Conservation (phyloP, 2,113 vertebrate genomes). For the Cryptoleucopteryx plumbea region DNA sequence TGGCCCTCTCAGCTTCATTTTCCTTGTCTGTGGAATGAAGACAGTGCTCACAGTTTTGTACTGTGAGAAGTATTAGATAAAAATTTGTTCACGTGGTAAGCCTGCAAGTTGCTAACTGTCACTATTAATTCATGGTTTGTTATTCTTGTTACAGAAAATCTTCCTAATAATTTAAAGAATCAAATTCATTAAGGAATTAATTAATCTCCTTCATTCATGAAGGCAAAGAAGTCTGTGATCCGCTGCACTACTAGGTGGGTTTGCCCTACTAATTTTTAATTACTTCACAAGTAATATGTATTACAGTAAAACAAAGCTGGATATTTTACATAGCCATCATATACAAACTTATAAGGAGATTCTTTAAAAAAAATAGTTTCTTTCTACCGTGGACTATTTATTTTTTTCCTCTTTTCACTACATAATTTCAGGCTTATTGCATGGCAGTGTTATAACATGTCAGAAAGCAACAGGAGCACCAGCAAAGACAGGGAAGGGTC, state of each 20-base stretch:
- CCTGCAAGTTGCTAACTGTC: background rate
- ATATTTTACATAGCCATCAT: background rate
- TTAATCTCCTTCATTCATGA: background rate
- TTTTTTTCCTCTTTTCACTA: background rate
- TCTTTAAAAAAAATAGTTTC: background rate
- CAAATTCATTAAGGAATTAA: background rate
- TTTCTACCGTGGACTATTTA: background rate
- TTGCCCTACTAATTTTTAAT: background rate
- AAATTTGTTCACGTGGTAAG: background rate
- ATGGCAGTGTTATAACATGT: background rate
- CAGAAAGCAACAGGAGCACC: background rate
- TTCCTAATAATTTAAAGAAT: background rate
- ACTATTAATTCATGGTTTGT: background rate
- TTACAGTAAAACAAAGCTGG: background rate
- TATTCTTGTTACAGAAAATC: background rate
- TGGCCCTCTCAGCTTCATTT: background rate
- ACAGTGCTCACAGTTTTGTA: background rate
- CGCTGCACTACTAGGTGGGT: background rate
- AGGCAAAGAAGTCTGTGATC: background rate
- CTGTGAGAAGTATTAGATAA: background rate
- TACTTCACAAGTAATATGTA: background rate
- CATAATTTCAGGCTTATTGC: background rate
- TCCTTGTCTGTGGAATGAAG: background rate
- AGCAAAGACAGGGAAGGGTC: background rate
- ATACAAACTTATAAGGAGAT: background rate